Conservation (phyloP, 2,113 vertebrate genomes). For the Hippocampus mohnikei region DNA sequence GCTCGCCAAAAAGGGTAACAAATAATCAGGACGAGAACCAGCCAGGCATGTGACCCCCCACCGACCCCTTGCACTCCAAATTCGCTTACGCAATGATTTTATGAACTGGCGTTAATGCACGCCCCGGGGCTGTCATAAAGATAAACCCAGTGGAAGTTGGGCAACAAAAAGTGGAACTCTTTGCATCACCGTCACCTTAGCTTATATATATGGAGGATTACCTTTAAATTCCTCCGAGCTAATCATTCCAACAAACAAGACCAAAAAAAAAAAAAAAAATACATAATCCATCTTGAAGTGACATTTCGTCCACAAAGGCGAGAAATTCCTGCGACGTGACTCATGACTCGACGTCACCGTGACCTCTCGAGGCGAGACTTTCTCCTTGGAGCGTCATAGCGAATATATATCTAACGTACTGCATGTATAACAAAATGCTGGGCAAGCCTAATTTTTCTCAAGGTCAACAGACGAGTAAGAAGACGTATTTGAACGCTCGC, state of each 20-base stretch:
- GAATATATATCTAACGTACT: neutral
- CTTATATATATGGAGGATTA: neutral
- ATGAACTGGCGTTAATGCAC: conserved; percentile 51
- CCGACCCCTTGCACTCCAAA: neutral
- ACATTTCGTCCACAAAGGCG: neutral
- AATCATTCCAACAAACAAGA: neutral
- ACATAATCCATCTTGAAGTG: neutral
- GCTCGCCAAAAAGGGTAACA: neutral
- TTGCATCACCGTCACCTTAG: neutral
- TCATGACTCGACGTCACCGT: conserved; percentile 18
- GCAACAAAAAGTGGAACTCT: conserved; percentile 39
- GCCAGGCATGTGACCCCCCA: conserved; percentile 20
- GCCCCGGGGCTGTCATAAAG: conserved; percentile 63
- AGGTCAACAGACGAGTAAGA: neutral
- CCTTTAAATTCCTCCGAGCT: neutral
- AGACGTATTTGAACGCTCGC: neutral
- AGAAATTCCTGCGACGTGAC: neutral
- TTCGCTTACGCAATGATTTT: conserved; percentile 64
- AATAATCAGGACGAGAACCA: neutral
- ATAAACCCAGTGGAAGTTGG: conserved; percentile 60
- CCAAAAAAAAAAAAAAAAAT: neutral
- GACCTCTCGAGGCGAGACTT: conserved; percentile 25
- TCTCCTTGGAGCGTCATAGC: conserved; percentile 39
- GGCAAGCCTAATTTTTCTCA: neutral
- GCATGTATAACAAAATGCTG: neutral